These are phyloP conservation scores for Drosophila kurseongensis DNA, from an alignment of 1,140 invertebrate species.

Conservation along the genomic window DNA sequence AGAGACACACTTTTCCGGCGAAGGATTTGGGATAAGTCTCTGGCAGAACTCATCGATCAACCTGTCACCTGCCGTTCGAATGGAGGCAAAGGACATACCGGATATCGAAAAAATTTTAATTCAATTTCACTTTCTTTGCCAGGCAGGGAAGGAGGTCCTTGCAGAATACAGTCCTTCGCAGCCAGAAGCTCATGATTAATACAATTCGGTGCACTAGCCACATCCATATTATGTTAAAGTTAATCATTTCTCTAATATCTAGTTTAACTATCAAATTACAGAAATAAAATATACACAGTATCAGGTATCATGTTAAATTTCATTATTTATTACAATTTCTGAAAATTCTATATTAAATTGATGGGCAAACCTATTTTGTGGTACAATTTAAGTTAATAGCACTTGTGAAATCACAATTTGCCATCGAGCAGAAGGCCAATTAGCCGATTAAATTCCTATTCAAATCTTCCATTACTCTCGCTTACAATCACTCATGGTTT, in stretches of 20 bases:
- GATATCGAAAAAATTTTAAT: slow-evolving; percentile 35
- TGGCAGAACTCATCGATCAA: slow-evolving; percentile 71
- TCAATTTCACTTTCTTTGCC: slow-evolving; percentile 37
- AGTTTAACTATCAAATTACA: neutral
- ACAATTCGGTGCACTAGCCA: too few relatives aligned
- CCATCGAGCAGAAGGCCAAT: slow-evolving; percentile 18
- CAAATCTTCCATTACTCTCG: slow-evolving; percentile 29
- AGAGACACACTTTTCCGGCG: neutral
- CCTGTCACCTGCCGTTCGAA: slow-evolving; percentile 46
- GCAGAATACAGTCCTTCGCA: neutral
- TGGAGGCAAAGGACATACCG: neutral
- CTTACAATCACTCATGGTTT: slow-evolving; percentile 19
- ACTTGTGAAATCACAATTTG: slow-evolving; percentile 5
- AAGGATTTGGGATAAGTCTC: slow-evolving; percentile 23
- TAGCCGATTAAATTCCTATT: slow-evolving; percentile 28
- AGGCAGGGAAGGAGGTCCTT: neutral
- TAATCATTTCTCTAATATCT: too few relatives aligned
- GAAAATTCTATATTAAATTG: too few relatives aligned
- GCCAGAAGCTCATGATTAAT: too few relatives aligned
- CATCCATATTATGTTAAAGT: too few relatives aligned
- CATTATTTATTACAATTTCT: too few relatives aligned
- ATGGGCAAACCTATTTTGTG: too few relatives aligned
- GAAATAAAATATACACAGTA: too few relatives aligned
- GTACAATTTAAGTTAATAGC: neutral
- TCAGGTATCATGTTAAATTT: too few relatives aligned